These are phyloP conservation scores for Todiramphus saurophagus DNA, from an alignment of 2,113 vertebrate species.

Conservation along the genomic window DNA sequence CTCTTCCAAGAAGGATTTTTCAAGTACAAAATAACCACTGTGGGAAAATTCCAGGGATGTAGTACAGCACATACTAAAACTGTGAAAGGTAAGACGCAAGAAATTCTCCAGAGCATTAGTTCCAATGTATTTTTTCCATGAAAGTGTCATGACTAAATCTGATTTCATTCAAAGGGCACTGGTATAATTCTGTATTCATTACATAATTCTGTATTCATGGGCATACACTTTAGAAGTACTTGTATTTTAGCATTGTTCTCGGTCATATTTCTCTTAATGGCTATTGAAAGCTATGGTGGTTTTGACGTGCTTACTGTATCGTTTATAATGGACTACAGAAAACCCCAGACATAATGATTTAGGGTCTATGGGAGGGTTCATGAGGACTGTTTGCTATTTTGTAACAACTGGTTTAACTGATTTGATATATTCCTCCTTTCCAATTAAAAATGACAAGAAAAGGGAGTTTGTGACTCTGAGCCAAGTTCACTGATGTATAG, in stretches of 20 bases:
- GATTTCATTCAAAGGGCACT: neutral
- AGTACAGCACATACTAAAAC: neutral
- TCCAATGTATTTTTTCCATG: neutral
- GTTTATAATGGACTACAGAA: neutral
- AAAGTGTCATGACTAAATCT: neutral
- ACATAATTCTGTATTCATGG: neutral
- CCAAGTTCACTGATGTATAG: neutral
- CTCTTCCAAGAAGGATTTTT: neutral
- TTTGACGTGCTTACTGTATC: neutral
- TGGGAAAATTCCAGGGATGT: neutral
- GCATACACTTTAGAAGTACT: neutral
- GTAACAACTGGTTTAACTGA: neutral
- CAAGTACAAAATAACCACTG: neutral
- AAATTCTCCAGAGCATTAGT: neutral
- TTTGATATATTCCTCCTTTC: neutral
- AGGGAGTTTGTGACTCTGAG: neutral
- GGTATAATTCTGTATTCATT: neutral
- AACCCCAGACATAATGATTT: neutral
- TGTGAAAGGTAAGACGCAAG: neutral
- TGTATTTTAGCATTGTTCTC: neutral
- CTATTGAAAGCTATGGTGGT: neutral
- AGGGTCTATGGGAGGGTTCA: neutral
- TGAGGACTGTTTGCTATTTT: neutral
- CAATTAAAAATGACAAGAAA: constrained; percentile 6
- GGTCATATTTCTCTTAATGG: neutral